Conservation (phyloP, 2,888 invertebrate genomes). For the Frankliniella intonsa region DNA sequence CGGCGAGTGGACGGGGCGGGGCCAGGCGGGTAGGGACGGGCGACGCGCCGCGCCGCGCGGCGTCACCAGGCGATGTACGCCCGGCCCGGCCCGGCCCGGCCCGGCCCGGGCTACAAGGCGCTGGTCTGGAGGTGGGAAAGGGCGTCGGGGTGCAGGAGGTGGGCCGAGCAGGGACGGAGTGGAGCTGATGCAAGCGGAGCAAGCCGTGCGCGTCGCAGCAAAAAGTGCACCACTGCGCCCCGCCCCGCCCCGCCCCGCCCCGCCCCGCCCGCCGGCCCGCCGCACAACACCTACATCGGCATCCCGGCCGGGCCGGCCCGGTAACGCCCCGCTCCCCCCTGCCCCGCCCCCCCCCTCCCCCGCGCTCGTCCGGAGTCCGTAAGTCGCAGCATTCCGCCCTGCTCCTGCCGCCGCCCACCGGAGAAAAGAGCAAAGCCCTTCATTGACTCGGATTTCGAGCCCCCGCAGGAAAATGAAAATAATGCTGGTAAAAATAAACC, state of each 20-base stretch:
- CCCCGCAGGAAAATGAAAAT: too few relatives aligned
- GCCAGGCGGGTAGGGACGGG: too few relatives aligned
- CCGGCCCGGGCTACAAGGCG: neutral
- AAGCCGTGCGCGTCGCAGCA: too few relatives aligned
- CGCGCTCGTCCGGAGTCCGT: neutral
- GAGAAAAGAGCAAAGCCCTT: too few relatives aligned
- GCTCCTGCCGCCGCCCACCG: neutral
- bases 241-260: neutral
- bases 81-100: too few relatives aligned
- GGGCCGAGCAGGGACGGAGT: too few relatives aligned
- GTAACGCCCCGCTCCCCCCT: neutral
- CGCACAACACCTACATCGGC: neutral
- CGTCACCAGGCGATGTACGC: neutral
- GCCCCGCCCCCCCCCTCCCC: neutral
- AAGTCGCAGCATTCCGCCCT: neutral
- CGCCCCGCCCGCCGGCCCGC: neutral
- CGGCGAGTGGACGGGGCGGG: too few relatives aligned
- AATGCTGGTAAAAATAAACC: too few relatives aligned
- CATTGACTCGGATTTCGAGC: too few relatives aligned
- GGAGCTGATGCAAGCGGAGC: too few relatives aligned
- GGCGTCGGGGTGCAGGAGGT: too few relatives aligned
- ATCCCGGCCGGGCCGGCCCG: neutral
- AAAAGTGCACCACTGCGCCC: too few relatives aligned
- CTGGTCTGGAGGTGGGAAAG: neutral
- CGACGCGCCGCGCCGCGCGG: neutral